Percentiles rank a stretch among this genome's conserved stretches.
phyloP scores from a whole-genome alignment of 2,888 invertebrate species.

The Ethmia dodecea region DNA sequence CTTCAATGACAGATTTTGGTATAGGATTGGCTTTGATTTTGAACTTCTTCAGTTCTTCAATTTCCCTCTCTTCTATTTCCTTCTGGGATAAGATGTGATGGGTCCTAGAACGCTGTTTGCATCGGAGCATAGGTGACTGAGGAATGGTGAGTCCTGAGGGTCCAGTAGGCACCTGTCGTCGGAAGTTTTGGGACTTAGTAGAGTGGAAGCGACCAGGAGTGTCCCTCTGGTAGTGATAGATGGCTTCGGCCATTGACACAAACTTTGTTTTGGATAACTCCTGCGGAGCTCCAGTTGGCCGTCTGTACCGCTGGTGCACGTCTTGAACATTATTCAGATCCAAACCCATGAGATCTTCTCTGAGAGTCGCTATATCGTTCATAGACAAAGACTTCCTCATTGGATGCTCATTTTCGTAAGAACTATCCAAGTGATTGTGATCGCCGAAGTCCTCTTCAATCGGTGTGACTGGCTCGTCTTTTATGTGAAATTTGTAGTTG shows the following conservation, averaged over 20 bases:
- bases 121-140: constrained; percentile 71
- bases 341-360: constrained; percentile 35
- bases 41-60: constrained; percentile 81
- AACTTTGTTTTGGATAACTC: constrained; percentile 62
- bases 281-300: constrained; percentile 31
- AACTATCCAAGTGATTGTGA: constrained; percentile 41
- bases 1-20: constrained; percentile 76
- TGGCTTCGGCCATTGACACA: constrained; percentile 78
- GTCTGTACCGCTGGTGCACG: constrained; percentile 34
- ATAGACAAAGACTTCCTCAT: constrained; percentile 63
- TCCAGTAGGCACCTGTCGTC: constrained; percentile 31
- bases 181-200: constrained; percentile 38
- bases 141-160: constrained; percentile 59
- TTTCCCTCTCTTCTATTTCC: constrained; percentile 79
- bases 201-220: constrained; percentile 78
- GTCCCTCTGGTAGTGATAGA: constrained; percentile 74
- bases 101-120: constrained; percentile 75
- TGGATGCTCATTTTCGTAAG: constrained; percentile 36
- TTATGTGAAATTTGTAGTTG: constrained; percentile 36
- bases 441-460: constrained; percentile 53
- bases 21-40: constrained; percentile 83
- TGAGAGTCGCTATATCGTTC: constrained; percentile 49
- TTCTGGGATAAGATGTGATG: constrained; percentile 73
- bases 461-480: constrained; percentile 57
- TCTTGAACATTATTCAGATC: constrained; percentile 33